Evolutionary conservation across 2,797 vertebrate species (phyloP).

Genomic region (Mus minutoides): DNA sequence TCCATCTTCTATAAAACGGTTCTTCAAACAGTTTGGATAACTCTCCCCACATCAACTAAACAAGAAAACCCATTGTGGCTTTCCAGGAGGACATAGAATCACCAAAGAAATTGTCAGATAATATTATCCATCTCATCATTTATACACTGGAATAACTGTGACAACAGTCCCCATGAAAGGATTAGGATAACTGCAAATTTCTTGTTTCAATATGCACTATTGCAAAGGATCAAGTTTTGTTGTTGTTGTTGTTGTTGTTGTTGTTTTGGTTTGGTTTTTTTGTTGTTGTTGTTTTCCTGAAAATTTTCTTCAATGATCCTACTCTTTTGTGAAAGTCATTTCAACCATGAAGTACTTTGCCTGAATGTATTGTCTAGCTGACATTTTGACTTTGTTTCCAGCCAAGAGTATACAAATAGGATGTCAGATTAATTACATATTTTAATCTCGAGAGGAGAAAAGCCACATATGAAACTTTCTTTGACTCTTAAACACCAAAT

Average conservation of each 20-base stretch:
- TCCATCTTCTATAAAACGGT: not conserved
- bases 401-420: not conserved
- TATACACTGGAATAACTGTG: not conserved
- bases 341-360: not conserved
- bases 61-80: too few species aligned
- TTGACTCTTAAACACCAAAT: not conserved
- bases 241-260: too few species aligned
- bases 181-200: accelerated
- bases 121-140: too few species aligned
- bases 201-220: accelerated
- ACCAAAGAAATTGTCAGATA: not conserved
- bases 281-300: not conserved
- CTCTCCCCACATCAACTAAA: not conserved
- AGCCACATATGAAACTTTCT: not conserved
- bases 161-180: not conserved
- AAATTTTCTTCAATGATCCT: not conserved
- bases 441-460: not conserved
- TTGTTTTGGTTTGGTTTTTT: too few species aligned
- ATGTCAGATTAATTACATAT: not conserved
- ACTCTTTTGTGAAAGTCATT: not conserved
- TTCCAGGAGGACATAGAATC: not conserved
- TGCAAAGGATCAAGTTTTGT: not conserved
- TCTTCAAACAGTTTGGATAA: not conserved
- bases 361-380: accelerated
- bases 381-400: not conserved